Evolutionary conservation across 2,888 invertebrate genomes (phyloP), one percentile per base, ranked within the genome.

Genomic region (Lottia scabra): DNA sequence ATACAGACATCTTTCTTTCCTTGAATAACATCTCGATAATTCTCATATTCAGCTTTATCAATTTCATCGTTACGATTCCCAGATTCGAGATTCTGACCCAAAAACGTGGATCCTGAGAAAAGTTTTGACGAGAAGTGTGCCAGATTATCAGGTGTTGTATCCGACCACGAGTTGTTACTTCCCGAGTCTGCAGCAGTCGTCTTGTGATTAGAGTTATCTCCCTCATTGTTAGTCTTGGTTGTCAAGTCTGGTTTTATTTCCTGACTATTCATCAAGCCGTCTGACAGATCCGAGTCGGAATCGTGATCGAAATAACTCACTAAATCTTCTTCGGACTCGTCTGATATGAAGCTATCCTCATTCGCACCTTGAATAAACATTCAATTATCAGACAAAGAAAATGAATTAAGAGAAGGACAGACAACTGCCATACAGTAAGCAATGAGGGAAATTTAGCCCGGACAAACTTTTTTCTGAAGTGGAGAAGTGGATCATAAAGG

Each of bases 231-330:
- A 38, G 38, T 4, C 56, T 56, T 56, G 30, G 48, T 63, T 12
- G 76, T 65, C 64, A 75, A 80, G 23, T 85, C 86, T 0, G 85
- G 82, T 46, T 83, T 79, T 46, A 86, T 78, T 68, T 87, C 87
- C 76, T 87, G 86, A 63, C 84, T 85, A 62, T 84, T 84, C 84
- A 86, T 87, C 62, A 87, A 77, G 56, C 83, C 80, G 74, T 88
- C 87, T 1, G 87, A 87, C 69, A 85, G 78, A 68, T 87, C 87
- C 0, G 85, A 85, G 71, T 87, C 87, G 2, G 83, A 84, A 26
- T 85, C 83, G 30, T 82, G 79, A 66, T 84, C 84, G 74, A 87
- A 84, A 75, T 83, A 87, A 27, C 85, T 80, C 8, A 82, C 82
- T 70, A 84, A 81, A 64, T 84, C 86, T 63, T 88, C 88, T 12